These are phyloP conservation scores for Antechinus flavipes DNA, from an alignment of 2,113 vertebrate genomes.

Conservation along the genomic window DNA sequence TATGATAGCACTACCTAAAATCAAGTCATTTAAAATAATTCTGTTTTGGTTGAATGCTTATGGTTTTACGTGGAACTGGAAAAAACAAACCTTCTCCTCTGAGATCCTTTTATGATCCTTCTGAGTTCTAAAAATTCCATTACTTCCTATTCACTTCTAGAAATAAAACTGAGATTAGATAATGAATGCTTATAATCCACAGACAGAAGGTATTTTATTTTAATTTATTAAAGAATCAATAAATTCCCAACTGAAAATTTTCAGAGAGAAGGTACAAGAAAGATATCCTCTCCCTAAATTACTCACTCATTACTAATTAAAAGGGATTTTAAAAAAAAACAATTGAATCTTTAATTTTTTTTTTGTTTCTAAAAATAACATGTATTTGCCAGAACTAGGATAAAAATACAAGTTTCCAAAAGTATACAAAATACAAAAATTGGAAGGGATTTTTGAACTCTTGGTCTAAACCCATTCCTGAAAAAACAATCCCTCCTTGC, in stretches of 20 bases:
- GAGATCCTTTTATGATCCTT: background rate
- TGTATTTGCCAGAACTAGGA: background rate
- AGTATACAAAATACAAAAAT: background rate
- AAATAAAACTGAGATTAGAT: background rate
- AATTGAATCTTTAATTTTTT: background rate
- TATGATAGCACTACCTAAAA: background rate
- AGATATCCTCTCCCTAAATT: background rate
- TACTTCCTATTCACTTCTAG: background rate
- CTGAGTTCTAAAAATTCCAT: background rate
- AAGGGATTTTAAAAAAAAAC: background rate
- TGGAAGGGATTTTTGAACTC: background rate
- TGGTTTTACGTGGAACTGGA: background rate
- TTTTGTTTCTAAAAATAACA: background rate
- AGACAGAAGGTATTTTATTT: background rate
- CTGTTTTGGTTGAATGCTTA: background rate
- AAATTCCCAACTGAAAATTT: background rate
- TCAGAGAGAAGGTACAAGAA: background rate
- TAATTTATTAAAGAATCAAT: background rate
- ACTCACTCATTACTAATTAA: background rate
- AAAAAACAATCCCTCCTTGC: background rate
- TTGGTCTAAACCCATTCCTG: background rate
- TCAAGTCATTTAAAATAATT: background rate
- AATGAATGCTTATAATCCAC: background rate
- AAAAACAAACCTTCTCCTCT: background rate
- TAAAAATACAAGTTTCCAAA: background rate